Conservation (phyloP, 2,888 invertebrate genomes). For the Phaedon cochleariae region DNA sequence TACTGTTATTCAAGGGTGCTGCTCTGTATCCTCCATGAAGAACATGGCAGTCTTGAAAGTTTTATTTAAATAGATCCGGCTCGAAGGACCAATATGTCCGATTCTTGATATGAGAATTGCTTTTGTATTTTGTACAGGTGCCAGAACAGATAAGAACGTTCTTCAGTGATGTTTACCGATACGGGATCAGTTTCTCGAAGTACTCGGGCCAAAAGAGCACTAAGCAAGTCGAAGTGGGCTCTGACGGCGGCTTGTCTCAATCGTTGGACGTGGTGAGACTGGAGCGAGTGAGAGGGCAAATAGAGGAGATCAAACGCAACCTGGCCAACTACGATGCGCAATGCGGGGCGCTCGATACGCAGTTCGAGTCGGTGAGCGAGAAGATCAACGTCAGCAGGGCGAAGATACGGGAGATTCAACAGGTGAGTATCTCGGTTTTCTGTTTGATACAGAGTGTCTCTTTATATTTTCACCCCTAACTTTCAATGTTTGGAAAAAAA, state of each 20-base stretch:
- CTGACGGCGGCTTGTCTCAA: constrained; percentile 67
- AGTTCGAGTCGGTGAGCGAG: constrained; percentile 47
- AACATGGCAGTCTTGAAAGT: too few relatives aligned
- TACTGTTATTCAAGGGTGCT: too few relatives aligned
- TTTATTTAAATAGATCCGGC: too few relatives aligned
- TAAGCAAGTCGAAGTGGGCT: constrained; percentile 65
- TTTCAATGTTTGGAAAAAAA: too few relatives aligned
- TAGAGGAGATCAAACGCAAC: constrained; percentile 43
- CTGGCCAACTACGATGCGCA: constrained; percentile 44
- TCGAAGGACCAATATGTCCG: too few relatives aligned
- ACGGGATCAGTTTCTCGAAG: constrained; percentile 66
- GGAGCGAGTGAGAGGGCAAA: constrained; percentile 53
- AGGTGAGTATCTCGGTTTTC: too few relatives aligned
- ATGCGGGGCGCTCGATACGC: constrained; percentile 56
- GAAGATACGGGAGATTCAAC: constrained; percentile 45
- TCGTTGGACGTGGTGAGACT: constrained; percentile 68
- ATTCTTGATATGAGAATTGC: too few relatives aligned
- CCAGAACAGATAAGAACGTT: constrained; percentile 69
- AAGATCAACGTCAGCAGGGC: constrained; percentile 39
- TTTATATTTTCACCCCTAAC: too few relatives aligned
- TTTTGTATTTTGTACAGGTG: too few relatives aligned
- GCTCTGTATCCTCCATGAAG: too few relatives aligned
- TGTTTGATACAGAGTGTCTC: too few relatives aligned
- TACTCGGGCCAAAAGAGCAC: constrained; percentile 72
- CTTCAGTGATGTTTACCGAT: constrained; percentile 69